Percentiles rank a stretch among this genome's conserved stretches.
Evolutionary conservation across 2,888 invertebrate species (phyloP).

Genomic region (Caradrina clavipalpis): DNA sequence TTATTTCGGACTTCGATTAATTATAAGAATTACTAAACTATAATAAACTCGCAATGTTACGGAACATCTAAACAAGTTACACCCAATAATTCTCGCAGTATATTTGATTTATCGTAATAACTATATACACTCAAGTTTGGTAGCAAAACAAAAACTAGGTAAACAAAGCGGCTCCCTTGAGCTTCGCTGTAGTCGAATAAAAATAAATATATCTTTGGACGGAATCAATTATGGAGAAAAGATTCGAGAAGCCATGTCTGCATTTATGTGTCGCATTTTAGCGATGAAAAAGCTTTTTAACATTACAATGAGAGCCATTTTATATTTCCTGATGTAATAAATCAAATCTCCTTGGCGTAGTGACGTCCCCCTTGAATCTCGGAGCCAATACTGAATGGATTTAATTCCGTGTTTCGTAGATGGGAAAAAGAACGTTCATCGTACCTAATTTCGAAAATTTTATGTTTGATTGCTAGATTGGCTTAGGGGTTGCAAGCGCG

Average conservation of each 20-base stretch:
- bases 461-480: conserved; percentile 39
- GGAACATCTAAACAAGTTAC: conserved; percentile 60
- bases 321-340: conserved; percentile 74
- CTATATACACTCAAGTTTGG: conserved; percentile 57
- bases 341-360: conserved; percentile 72
- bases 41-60: conserved; percentile 47
- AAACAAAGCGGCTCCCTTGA: conserved; percentile 59
- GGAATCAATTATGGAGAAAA: conserved; percentile 70
- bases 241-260: conserved; percentile 69
- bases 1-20: conserved; percentile 54
- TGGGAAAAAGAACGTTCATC: conserved; percentile 54
- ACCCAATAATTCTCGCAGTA: conserved; percentile 64
- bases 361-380: conserved; percentile 66
- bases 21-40: conserved; percentile 57
- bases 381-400: conserved; percentile 65
- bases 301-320: conserved; percentile 68
- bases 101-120: conserved; percentile 66
- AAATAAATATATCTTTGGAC: conserved; percentile 63
- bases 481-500: not conserved
- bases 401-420: conserved; percentile 63
- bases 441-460: conserved; percentile 41
- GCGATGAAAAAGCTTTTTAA: conserved; percentile 70
- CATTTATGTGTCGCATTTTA: conserved; percentile 69
- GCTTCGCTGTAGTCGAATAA: conserved; percentile 53
- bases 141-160: conserved; percentile 62